phyloP scores from a whole-genome alignment of 1,140 invertebrate genomes.

The Leptinotarsa texana region DNA sequence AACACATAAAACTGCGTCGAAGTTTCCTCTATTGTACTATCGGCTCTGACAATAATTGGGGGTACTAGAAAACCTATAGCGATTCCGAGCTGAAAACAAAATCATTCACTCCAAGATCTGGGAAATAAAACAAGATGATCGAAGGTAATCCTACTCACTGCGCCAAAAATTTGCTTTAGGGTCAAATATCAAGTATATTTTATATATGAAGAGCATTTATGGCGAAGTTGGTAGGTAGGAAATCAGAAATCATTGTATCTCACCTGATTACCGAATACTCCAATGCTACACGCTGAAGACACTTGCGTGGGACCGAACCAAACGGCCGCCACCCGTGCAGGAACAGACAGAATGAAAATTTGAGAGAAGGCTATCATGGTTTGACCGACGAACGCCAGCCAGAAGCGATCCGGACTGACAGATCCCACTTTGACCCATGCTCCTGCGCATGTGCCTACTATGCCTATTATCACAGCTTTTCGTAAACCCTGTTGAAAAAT shows the following conservation, averaged over 20 bases:
- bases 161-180: no score
- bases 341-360: constrained; percentile 92
- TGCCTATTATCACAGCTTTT: constrained; percentile 80
- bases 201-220: no score
- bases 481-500: constrained; percentile 74
- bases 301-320: constrained; percentile 97
- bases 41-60: background rate
- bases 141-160: no score
- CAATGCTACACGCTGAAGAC: constrained; percentile 94
- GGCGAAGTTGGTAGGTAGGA: no score
- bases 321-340: constrained; percentile 89
- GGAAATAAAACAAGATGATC: no score
- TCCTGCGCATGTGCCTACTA: constrained; percentile 84
- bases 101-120: no score
- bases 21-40: background rate
- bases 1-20: background rate
- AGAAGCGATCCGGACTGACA: constrained; percentile 78
- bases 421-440: constrained; percentile 94
- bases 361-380: constrained; percentile 80
- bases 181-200: no score
- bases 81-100: background rate
- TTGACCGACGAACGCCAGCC: constrained; percentile 88
- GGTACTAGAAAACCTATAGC: background rate
- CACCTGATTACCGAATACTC: constrained; percentile 99
- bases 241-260: constrained; percentile 23